Percentiles rank a stretch among this genome's conserved stretches.
phyloP scores from a whole-genome alignment of 1,140 invertebrate genomes.

The Leptopilina boulardi region DNA sequence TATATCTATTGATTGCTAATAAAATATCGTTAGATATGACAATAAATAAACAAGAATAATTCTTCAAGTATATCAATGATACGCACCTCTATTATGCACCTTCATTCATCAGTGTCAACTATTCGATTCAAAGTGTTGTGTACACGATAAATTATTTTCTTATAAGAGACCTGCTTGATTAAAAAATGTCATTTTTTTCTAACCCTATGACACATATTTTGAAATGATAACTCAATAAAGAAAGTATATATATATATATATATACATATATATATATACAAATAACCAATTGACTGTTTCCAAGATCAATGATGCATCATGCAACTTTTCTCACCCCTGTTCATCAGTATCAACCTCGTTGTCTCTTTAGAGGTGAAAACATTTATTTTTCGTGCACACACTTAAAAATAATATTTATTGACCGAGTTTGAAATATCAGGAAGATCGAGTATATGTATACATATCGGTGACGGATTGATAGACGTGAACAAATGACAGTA shows the following conservation, averaged over 20 bases:
- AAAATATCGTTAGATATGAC: background rate
- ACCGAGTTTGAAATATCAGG: slow-evolving; percentile 48
- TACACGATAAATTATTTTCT: background rate
- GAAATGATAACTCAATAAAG: slow-evolving; percentile 5
- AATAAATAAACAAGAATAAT: slow-evolving; percentile 6
- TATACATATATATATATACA: too few species aligned
- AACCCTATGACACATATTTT: background rate
- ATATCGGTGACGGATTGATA: slow-evolving; percentile 67
- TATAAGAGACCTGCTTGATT: background rate
- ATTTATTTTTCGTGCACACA: background rate
- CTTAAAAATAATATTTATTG: background rate
- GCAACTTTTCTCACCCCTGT: slow-evolving; percentile 5
- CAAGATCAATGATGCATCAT: slow-evolving; percentile 12
- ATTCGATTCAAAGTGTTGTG: background rate
- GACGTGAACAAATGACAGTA: slow-evolving; percentile 71
- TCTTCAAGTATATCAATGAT: slow-evolving; percentile 3
- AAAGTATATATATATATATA: background rate
- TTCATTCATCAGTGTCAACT: slow-evolving; percentile 17
- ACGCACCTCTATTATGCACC: background rate
- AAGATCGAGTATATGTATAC: slow-evolving; percentile 33
- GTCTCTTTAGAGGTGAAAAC: background rate
- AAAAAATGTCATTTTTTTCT: background rate
- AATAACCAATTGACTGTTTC: too few species aligned
- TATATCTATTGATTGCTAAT: background rate
- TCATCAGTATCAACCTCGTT: slow-evolving; percentile 21